These are phyloP conservation scores for Drosophila busckii DNA, from an alignment of 1,140 invertebrate genomes.

Conservation along the genomic window DNA sequence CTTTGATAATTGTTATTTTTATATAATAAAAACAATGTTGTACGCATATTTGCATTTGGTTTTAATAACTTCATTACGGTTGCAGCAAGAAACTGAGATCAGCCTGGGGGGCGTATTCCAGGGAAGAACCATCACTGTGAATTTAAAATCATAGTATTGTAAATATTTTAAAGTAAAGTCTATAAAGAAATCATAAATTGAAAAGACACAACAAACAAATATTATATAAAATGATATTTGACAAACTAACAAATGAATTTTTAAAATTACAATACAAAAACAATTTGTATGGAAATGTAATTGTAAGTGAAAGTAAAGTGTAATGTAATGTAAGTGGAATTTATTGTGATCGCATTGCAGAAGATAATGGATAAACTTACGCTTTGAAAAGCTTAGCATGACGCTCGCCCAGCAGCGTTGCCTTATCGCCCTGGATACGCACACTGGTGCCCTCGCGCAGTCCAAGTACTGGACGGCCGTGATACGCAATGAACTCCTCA, in stretches of 20 bases:
- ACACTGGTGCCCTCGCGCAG: constrained; percentile 86
- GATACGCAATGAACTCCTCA: constrained; percentile 83
- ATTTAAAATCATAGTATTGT: too few relatives aligned
- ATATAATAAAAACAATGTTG: too few relatives aligned
- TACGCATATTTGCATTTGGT: too few relatives aligned
- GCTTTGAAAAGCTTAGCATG: constrained; percentile 84
- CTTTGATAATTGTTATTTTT: too few relatives aligned
- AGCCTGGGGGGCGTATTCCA: constrained; percentile 80
- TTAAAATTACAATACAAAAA: constrained; percentile 6
- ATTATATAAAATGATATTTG: neutral
- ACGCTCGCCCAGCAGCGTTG: constrained; percentile 82
- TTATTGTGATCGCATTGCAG: too few relatives aligned
- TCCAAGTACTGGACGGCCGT: constrained; percentile 83
- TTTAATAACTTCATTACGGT: neutral
- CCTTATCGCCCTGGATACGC: constrained; percentile 82
- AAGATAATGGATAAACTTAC: too few relatives aligned
- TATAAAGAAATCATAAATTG: too few relatives aligned
- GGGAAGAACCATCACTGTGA: constrained; percentile 80
- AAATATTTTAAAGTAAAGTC: too few relatives aligned
- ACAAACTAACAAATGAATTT: neutral
- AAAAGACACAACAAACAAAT: constrained; percentile 62
- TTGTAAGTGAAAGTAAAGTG: too few relatives aligned
- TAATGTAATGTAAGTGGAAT: too few relatives aligned
- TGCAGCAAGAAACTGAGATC: constrained; percentile 82
- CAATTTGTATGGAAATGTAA: too few relatives aligned